Percentiles rank a stretch among this genome's conserved stretches.
Evolutionary conservation across 2,797 vertebrate species (phyloP).

Genomic region (Peromyscus eremicus): DNA sequence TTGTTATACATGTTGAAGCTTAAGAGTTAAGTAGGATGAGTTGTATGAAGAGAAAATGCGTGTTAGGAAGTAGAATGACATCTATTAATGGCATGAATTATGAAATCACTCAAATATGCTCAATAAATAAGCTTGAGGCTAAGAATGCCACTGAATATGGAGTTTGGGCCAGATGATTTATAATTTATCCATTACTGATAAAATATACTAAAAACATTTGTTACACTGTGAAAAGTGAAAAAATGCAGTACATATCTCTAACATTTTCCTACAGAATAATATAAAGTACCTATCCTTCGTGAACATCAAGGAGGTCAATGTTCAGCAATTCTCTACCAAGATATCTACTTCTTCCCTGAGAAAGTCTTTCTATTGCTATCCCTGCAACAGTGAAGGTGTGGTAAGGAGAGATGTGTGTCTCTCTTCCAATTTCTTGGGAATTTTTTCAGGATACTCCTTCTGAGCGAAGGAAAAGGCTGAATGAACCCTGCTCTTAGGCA

Average conservation of each 20-base stretch:
- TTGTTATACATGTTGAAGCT: neutral
- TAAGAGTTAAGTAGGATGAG: neutral
- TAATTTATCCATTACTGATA: slow-evolving; percentile 11
- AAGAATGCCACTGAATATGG: neutral
- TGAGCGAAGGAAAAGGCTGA: neutral
- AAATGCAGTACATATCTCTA: neutral
- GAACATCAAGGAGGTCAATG: neutral
- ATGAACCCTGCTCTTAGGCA: neutral
- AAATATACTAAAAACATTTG: neutral
- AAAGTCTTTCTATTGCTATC: neutral
- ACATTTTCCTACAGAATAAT: neutral
- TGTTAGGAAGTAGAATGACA: neutral
- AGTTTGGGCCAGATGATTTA: neutral
- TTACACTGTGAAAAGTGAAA: neutral
- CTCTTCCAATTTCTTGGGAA: neutral
- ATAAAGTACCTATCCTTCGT: neutral
- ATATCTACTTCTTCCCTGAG: neutral
- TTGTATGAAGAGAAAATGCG: neutral
- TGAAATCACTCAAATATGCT: neutral
- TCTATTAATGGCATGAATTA: neutral
- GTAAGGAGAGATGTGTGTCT: neutral
- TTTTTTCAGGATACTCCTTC: neutral
- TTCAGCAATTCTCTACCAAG: neutral
- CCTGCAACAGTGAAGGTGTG: neutral
- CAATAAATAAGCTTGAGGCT: neutral